Conservation (phyloP, 2,797 vertebrate genomes). For the Pagetopsis macropterus region DNA sequence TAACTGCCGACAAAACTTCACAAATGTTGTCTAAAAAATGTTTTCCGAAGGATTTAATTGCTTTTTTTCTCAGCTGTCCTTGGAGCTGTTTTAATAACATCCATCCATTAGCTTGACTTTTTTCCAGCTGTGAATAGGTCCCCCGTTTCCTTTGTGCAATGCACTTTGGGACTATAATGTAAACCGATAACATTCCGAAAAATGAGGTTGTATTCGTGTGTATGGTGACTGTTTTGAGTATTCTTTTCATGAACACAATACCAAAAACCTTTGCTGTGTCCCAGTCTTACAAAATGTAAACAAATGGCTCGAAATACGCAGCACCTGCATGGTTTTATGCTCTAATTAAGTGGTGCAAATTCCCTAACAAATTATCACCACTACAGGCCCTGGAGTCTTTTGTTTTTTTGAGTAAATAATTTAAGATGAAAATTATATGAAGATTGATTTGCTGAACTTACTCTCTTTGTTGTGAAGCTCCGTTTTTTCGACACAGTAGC, state of each 20-base stretch:
- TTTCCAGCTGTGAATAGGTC: constrained; percentile 5
- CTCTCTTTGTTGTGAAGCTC: constrained; percentile 71
- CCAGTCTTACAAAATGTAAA: not conserved
- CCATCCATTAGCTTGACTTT: not conserved
- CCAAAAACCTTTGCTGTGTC: not conserved
- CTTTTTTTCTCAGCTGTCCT: not conserved
- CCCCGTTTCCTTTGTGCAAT: not conserved
- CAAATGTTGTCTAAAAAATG: constrained; percentile 10
- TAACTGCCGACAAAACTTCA: constrained; percentile 11
- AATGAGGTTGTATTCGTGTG: not conserved
- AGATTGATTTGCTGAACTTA: constrained; percentile 70
- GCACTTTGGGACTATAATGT: not conserved
- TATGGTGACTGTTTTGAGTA: no score
- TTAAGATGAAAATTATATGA: not conserved
- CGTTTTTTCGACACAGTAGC: constrained; percentile 81
- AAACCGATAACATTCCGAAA: not conserved
- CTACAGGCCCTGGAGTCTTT: fast-evolving
- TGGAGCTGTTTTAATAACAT: not conserved
- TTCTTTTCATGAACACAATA: not conserved
- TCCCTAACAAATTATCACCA: not conserved
- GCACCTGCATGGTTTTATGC: not conserved
- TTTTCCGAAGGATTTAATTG: not conserved
- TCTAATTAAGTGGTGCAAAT: not conserved
- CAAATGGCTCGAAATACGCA: not conserved
- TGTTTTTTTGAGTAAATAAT: not conserved